Base-by-base conservation (phyloP, 2,797 vertebrate species). In the Sebastes oblongus region DNA sequence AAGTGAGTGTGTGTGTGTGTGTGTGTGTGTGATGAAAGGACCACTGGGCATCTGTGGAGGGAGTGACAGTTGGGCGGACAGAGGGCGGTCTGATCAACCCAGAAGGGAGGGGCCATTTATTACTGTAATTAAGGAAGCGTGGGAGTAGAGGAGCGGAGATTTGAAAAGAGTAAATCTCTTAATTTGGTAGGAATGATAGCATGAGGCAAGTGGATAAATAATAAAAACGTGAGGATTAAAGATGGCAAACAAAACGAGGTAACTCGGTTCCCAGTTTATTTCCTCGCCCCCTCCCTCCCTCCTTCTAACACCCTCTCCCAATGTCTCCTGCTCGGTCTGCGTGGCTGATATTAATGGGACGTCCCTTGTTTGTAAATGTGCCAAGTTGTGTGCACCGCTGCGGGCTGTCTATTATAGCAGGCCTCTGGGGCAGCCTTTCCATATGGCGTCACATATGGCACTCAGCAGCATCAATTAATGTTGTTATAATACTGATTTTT, bases 401-500 rank as follows among this genome's bases (percentile, higher is more conserved):
- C 92, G 68, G 95, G 94, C 95, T 96, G 95, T 96, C 95, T 95
- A 95, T 96, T 96, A 96, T 92, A 93, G 92, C 87, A 82, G 92
- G 92, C 94, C 95, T 96, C 94, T 93, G 92, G 93, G 93, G 95
- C 91, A 91, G 85, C 92, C 72, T 89, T 93, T 95, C 96, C 96
- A 96, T 96, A 96, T 96, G 96, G 95, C 84, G 54, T 56, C 94
- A 83, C 96, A 96, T 96, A 96, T 96, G 96, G 94, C 90, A 91
- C 95, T 94, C 94, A 95, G 95, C 95, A 94, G 94, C 94, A 95
- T 96, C 95, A 96, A 96, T 96, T 96, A 96, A 96, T 96, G 95
- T 95, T 95, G 93, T 96, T 96, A 95, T 95, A 96, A 95, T 94
- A 93, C 92, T 92, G 94, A 95, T 95, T 95, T 96, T 95, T 94